Percentiles rank a stretch among this genome's conserved stretches.
These are phyloP conservation scores for Ictalurus punctatus DNA, from an alignment of 2,113 vertebrate species.

Conservation along the genomic window DNA sequence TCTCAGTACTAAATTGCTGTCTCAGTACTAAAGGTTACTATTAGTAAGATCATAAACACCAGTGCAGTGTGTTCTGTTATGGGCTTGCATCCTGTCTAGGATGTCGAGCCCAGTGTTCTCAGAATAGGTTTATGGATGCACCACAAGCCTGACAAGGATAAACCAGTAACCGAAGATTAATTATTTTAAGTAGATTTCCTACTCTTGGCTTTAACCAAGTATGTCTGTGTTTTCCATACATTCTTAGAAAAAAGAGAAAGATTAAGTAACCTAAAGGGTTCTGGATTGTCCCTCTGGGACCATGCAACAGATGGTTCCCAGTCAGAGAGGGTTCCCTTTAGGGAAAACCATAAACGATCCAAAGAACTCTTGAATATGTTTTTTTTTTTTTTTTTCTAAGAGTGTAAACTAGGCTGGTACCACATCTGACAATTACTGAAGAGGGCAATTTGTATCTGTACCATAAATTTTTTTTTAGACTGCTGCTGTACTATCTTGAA, in stretches of 20 bases:
- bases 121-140: not conserved
- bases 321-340: not conserved
- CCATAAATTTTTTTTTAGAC: not conserved
- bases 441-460: not conserved
- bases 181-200: not conserved
- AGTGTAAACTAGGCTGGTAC: not conserved
- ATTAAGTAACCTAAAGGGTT: not conserved
- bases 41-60: not conserved
- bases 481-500: not conserved
- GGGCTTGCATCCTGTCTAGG: not conserved
- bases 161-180: not conserved
- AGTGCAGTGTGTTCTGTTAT: not conserved
- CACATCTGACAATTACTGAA: not conserved
- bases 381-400: not conserved
- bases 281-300: not conserved
- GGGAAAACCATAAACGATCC: not conserved
- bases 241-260: not conserved
- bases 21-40: not conserved
- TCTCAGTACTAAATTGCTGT: not conserved
- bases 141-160: not conserved
- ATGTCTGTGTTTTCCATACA: not conserved
- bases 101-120: not conserved
- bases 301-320: not conserved
- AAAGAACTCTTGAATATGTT: not conserved
- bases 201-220: not conserved